Conservation (phyloP, 2,797 vertebrate genomes). For the Tadarida brasiliensis region DNA sequence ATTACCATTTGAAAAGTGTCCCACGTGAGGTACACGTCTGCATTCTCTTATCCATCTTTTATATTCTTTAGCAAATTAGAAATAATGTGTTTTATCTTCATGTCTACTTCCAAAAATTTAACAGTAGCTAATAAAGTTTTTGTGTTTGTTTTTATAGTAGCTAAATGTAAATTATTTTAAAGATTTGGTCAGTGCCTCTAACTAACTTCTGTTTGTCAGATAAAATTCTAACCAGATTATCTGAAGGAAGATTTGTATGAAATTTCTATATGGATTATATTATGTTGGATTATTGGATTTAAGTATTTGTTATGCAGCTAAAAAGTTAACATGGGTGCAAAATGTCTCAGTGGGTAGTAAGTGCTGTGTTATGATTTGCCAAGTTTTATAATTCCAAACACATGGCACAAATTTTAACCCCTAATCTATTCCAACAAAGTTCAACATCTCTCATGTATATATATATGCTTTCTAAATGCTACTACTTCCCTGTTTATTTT, state of each 20-base stretch:
- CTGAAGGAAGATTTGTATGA: neutral
- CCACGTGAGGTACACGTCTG: neutral
- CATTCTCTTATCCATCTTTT: neutral
- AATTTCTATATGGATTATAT: neutral
- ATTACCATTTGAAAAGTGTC: neutral
- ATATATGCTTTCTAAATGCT: neutral
- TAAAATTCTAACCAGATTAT: conserved; percentile 22
- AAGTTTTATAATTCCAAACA: neutral
- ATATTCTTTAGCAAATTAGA: conserved; percentile 1
- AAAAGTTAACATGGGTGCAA: neutral
- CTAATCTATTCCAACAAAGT: neutral
- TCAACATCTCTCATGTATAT: neutral
- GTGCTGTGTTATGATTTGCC: neutral
- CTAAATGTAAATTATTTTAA: conserved; percentile 36
- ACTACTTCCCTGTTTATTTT: neutral
- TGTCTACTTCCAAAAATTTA: conserved; percentile 36
- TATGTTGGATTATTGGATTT: neutral
- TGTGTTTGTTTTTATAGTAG: neutral
- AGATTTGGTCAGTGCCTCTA: neutral
- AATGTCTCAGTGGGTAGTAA: neutral
- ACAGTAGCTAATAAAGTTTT: conserved; percentile 1
- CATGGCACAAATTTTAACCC: neutral
- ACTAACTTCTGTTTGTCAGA: neutral
- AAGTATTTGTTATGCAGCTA: neutral
- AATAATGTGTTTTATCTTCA: neutral